Evolutionary conservation across 53 echinoderm and acorn worm species (phyloP).

Genomic region (Henricia sp.): DNA sequence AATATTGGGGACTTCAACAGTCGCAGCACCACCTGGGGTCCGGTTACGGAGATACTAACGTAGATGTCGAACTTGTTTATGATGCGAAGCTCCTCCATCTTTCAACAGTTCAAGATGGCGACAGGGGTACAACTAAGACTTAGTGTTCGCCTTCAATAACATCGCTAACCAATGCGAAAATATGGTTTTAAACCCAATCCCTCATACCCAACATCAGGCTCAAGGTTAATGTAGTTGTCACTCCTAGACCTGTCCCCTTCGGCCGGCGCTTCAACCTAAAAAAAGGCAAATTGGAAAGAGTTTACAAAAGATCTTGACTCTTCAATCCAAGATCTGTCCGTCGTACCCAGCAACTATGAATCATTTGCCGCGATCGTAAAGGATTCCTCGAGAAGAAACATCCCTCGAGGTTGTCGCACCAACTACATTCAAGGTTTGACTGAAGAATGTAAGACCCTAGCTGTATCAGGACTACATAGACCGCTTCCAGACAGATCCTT

Average conservation of each 20-base stretch:
- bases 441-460: constrained; percentile 23
- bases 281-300: constrained; percentile 56
- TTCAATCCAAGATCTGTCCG: constrained; percentile 13
- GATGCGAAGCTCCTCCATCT: constrained; percentile 39
- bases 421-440: constrained; percentile 55
- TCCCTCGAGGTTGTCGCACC: constrained; percentile 63
- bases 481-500: constrained; percentile 49
- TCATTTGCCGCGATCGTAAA: constrained; percentile 4
- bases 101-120: constrained; percentile 50
- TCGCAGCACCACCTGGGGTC: too few species aligned
- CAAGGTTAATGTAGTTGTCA: constrained; percentile 65
- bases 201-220: constrained; percentile 67
- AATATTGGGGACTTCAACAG: too few species aligned
- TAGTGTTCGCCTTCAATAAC: constrained; percentile 18
- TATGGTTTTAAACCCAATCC: constrained; percentile 53
- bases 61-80: constrained; percentile 44
- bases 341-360: constrained; percentile 28
- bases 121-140: constrained; percentile 66
- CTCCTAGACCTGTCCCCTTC: constrained; percentile 60
- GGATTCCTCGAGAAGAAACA: constrained; percentile 44
- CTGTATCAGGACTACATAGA: constrained; percentile 53
- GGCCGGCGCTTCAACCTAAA: constrained; percentile 56
- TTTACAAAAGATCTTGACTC: constrained; percentile 12
- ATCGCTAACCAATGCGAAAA: constrained; percentile 62
- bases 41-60: constrained; percentile 18